phyloP scores from a whole-genome alignment of 2,113 vertebrate species.

The Petrocephalus zakoni region DNA sequence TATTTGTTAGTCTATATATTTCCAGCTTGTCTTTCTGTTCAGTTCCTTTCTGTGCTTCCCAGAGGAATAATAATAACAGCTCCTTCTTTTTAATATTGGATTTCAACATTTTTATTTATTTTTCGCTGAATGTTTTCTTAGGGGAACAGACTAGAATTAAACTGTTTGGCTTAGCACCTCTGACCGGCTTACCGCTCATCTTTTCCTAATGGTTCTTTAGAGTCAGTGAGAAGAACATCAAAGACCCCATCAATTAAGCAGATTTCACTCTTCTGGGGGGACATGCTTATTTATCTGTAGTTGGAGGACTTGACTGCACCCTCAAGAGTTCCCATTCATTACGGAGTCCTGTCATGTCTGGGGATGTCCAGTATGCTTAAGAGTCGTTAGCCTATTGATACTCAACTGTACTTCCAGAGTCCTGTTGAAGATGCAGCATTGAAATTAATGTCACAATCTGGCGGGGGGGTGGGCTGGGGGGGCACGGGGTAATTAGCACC shows the following conservation, averaged over 20 bases:
- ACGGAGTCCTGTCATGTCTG: not conserved
- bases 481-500: not conserved
- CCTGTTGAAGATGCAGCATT: not conserved
- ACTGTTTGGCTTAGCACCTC: not conserved
- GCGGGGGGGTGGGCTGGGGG: not conserved
- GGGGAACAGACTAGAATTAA: not conserved
- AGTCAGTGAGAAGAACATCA: not conserved
- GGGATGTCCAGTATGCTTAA: not conserved
- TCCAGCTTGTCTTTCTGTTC: not conserved
- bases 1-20: conserved; percentile 4
- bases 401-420: not conserved
- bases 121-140: not conserved
- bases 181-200: not conserved
- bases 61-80: not conserved
- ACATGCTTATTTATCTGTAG: not conserved
- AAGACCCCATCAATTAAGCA: not conserved
- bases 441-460: not conserved
- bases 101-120: not conserved
- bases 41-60: not conserved
- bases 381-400: conserved; percentile 5
- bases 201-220: not conserved
- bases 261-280: not conserved
- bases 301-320: not conserved
- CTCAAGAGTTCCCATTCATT: not conserved
- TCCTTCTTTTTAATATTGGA: not conserved